These are phyloP conservation scores for Xiphorhynchus elegans DNA, from an alignment of 2,113 vertebrate species.

Conservation along the genomic window DNA sequence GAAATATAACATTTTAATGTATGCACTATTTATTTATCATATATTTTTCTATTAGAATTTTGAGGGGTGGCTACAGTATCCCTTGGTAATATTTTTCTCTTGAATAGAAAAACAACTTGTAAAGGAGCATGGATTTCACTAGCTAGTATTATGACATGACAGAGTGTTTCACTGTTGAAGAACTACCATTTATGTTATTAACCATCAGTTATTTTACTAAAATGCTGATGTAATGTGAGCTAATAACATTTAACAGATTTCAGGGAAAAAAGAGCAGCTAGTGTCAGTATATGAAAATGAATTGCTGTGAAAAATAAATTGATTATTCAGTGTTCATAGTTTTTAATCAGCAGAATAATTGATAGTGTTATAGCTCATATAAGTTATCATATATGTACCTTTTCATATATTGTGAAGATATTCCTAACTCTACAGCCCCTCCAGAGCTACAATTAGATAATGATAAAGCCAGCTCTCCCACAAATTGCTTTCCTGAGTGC, in stretches of 20 bases:
- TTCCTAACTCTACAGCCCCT: constrained; percentile 25
- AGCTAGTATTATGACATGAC: constrained; percentile 13
- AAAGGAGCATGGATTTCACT: neutral
- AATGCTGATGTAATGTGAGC: constrained; percentile 3
- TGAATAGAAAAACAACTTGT: constrained; percentile 38
- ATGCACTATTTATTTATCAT: neutral
- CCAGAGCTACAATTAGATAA: neutral
- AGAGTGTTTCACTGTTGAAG: constrained; percentile 27
- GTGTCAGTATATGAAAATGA: constrained; percentile 26
- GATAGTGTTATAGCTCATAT: constrained; percentile 4
- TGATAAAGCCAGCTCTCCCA: neutral
- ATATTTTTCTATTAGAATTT: constrained; percentile 4
- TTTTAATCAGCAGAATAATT: constrained; percentile 58
- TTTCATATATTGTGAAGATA: neutral
- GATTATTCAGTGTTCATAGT: constrained; percentile 34
- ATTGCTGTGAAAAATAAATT: constrained; percentile 49
- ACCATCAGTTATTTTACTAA: constrained; percentile 32
- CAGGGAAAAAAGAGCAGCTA: neutral
- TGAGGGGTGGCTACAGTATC: neutral
- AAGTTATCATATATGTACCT: neutral
- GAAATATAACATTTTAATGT: neutral
- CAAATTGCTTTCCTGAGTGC: neutral
- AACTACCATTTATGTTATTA: constrained; percentile 40
- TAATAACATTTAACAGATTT: constrained; percentile 24
- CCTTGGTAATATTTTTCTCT: constrained; percentile 38